Evolutionary conservation across 2,113 vertebrate genomes (phyloP).

Genomic region (Gavialis gangeticus): DNA sequence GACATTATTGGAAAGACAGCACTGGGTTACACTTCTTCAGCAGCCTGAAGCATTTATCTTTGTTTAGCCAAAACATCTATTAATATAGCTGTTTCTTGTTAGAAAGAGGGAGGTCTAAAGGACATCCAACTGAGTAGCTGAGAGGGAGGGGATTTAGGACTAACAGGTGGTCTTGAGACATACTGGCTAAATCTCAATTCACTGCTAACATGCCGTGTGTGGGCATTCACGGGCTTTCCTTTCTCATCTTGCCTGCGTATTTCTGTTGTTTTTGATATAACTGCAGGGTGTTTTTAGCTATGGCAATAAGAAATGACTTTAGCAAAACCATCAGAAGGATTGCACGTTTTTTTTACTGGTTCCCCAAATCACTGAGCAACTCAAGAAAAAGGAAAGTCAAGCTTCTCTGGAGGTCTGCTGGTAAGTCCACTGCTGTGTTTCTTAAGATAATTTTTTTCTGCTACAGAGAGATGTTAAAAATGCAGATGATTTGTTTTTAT

Average conservation of each 20-base stretch:
- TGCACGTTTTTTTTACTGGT: slow-evolving; percentile 71
- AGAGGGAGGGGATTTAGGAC: slow-evolving; percentile 77
- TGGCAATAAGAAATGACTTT: slow-evolving; percentile 76
- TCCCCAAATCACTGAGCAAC: slow-evolving; percentile 72
- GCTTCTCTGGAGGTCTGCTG: slow-evolving; percentile 72
- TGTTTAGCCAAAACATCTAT: slow-evolving; percentile 74
- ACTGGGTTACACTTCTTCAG: slow-evolving; percentile 41
- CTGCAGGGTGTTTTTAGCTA: slow-evolving; percentile 38
- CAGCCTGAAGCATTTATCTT: slow-evolving; percentile 39
- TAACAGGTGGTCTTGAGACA: slow-evolving; percentile 79
- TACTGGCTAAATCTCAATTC: slow-evolving; percentile 67
- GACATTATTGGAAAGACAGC: slow-evolving; percentile 40
- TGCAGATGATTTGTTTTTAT: neutral
- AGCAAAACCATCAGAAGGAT: slow-evolving; percentile 79
- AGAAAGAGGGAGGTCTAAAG: slow-evolving; percentile 70
- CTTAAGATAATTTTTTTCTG: neutral
- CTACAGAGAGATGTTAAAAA: neutral
- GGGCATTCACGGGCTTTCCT: slow-evolving; percentile 34
- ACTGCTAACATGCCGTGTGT: slow-evolving; percentile 28
- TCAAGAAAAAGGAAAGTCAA: slow-evolving; percentile 71
- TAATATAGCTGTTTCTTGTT: slow-evolving; percentile 73
- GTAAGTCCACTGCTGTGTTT: slow-evolving; percentile 59
- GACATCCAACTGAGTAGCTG: slow-evolving; percentile 43
- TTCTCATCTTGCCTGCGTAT: neutral
- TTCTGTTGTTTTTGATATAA: neutral